phyloP scores from a whole-genome alignment of 2,797 vertebrate species.

The Oryzias dopingdopingensis region DNA sequence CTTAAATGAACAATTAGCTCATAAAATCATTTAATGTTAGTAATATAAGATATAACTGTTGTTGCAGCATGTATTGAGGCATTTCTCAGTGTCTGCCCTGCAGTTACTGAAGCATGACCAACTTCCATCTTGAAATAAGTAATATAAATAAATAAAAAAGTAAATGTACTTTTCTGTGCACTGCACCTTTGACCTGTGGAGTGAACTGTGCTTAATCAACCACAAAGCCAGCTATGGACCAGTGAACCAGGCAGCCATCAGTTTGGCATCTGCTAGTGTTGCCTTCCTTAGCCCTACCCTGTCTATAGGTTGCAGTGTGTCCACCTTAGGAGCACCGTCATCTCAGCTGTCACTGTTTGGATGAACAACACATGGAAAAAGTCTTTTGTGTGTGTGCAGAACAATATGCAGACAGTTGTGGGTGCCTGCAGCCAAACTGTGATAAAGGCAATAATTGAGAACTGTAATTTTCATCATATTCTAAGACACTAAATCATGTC shows the following conservation, averaged over 20 bases:
- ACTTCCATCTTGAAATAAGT: conserved; percentile 1
- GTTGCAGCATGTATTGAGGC: not conserved
- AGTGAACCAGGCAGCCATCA: conserved; percentile 63
- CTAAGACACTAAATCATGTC: conserved; percentile 28
- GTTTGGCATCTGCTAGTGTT: conserved; percentile 56
- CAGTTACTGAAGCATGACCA: conserved; percentile 9
- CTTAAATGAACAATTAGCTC: not conserved
- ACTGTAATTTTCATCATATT: conserved; percentile 26
- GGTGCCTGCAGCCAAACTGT: conserved; percentile 27
- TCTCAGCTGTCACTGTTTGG: conserved; percentile 27
- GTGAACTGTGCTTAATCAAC: conserved; percentile 53
- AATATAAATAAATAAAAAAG: not conserved
- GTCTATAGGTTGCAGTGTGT: conserved; percentile 38
- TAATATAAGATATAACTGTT: not conserved
- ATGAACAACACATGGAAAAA: conserved; percentile 22
- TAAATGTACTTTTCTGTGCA: conserved; percentile 2
- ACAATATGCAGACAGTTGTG: conserved; percentile 32
- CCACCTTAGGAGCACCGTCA: conserved; percentile 30
- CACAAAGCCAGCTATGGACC: conserved; percentile 64
- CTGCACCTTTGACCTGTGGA: conserved; percentile 31
- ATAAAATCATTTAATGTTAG: not conserved
- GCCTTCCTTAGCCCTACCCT: conserved; percentile 46
- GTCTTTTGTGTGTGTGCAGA: conserved; percentile 18
- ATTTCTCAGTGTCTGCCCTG: not conserved
- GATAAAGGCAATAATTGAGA: conserved; percentile 31